Percentiles rank a stretch among this genome's conserved stretches.
Evolutionary conservation across 2,113 vertebrate species (phyloP).

Genomic region (Seriola rivoliana): DNA sequence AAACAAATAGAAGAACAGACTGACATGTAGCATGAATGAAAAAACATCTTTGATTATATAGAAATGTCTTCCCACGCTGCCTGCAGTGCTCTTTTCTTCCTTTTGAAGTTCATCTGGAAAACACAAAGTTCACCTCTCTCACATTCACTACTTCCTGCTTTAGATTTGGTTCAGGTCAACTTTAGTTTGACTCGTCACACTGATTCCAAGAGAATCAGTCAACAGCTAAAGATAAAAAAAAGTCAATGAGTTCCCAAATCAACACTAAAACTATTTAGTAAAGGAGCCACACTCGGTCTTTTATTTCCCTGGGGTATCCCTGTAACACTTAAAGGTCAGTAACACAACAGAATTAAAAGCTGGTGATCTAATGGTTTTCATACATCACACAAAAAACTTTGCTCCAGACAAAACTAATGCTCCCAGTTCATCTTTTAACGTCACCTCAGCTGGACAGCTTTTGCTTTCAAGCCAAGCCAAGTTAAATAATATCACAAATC

Average conservation of each 20-base stretch:
- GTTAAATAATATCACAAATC: neutral
- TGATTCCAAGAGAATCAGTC: neutral
- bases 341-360: conserved; percentile 4
- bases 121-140: neutral
- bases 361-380: neutral
- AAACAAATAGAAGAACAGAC: neutral
- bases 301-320: neutral
- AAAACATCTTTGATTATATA: neutral
- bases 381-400: too few relatives aligned
- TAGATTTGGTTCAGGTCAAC: neutral
- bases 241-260: neutral
- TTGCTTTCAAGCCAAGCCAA: too few relatives aligned
- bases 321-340: neutral
- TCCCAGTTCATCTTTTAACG: too few relatives aligned
- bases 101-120: neutral
- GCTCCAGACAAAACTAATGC: too few relatives aligned
- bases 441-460: too few relatives aligned
- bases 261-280: neutral
- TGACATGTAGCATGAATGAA: neutral
- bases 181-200: neutral
- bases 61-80: neutral
- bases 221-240: neutral
- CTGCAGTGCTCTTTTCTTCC: neutral
- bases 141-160: neutral
- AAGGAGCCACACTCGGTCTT: neutral